phyloP scores from a whole-genome alignment of 2,797 vertebrate genomes.

The Danio kyathit region DNA sequence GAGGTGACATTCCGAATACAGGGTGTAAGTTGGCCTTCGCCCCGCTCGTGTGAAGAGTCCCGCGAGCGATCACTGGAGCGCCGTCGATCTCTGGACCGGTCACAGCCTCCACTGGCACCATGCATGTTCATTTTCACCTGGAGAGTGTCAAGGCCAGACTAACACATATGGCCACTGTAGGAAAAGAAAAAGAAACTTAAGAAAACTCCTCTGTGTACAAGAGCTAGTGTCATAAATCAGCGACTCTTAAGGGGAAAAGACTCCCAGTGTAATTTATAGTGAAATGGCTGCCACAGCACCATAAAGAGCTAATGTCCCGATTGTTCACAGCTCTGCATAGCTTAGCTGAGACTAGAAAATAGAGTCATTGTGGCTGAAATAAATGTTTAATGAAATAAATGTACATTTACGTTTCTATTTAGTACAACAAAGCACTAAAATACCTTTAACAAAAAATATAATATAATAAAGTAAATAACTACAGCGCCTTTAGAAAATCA shows the following conservation, averaged over 20 bases:
- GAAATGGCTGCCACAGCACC: background rate
- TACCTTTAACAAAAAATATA: too few relatives aligned
- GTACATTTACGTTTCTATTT: background rate
- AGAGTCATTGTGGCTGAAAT: background rate
- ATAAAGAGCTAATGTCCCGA: background rate
- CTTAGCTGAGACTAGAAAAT: background rate
- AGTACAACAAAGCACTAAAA: too few relatives aligned
- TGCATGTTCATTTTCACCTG: conserved; percentile 94
- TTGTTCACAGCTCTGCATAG: conserved; percentile 18
- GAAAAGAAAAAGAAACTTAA: conserved; percentile 63
- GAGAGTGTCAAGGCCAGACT: conserved; percentile 83
- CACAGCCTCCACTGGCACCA: conserved; percentile 90
- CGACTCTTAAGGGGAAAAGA: background rate
- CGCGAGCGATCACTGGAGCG: conserved; percentile 97
- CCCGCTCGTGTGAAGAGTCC: conserved; percentile 96
- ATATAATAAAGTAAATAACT: too few relatives aligned
- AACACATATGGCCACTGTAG: conserved; percentile 83
- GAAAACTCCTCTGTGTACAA: conserved; percentile 92
- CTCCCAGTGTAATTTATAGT: background rate
- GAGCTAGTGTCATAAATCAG: background rate
- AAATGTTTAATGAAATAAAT: background rate
- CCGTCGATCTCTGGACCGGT: conserved; percentile 93
- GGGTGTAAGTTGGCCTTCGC: conserved; percentile 95
- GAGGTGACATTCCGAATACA: conserved; percentile 98
- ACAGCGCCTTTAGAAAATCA: too few relatives aligned